Base-by-base conservation (phyloP, 2,888 invertebrate genomes). In the Meganola albula region DNA sequence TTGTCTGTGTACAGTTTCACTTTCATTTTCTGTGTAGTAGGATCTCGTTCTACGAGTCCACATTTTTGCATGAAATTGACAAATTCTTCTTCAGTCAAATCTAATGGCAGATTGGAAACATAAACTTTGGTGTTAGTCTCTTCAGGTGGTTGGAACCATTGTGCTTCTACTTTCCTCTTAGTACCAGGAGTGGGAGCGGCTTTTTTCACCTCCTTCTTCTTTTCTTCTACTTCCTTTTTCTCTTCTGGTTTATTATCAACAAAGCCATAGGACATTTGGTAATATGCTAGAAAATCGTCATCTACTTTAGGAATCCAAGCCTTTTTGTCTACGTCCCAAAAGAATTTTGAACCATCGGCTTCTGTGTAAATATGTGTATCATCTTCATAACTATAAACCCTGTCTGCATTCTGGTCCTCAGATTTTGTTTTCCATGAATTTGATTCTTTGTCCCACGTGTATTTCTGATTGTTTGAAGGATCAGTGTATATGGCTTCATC, bases 281-380 rank as follows among this genome's bases (percentile, higher is more conserved):
- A 99, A 34, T 89, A 89, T 0, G 98, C 99, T 85, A 99, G 90
- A 64, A 99, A 99, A 57, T 99, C 96, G 59, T 97, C 97, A 83
- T 98, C 96, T 41, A 99, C 90, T 89, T 96, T 96, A 1, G 98
- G 98, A 78, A 98, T 94, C 98, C 98, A 99, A 3, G 97, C 98
- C 61, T 90, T 93, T 70, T 94, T 97, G 21, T 90, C 90, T 12
- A 87, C 88, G 78, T 99, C 97, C 96, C 97, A 99, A 63, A 98
- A 93, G 72, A 91, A 97, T 41, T 92, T 92, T 0, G 92, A 92
- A 1, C 97, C 98, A 87, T 99, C 98, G 30, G 87, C 75, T 64
- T 96, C 96, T 4, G 92, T 93, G 56, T 94, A 95, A 6, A 91
- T 90, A 56, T 93, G 92, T 29, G 92, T 90, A 58, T 93, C 92